Evolutionary conservation across 2,797 vertebrate genomes (phyloP).

Genomic region (Tinamus major): DNA sequence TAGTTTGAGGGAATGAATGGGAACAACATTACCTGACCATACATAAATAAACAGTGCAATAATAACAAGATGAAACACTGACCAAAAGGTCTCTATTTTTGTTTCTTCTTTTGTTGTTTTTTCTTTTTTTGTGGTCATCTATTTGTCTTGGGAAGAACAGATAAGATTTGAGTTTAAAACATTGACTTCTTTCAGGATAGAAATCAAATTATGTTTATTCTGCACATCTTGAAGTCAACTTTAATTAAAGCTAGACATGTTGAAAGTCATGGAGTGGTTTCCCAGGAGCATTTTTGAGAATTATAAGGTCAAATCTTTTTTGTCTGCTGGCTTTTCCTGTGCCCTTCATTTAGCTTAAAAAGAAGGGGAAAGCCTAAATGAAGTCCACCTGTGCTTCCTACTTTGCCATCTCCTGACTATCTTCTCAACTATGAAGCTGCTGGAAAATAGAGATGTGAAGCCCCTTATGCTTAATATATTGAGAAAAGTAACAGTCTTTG

Average conservation of each 20-base stretch:
- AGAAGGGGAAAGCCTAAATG: background rate
- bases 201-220: background rate
- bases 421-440: background rate
- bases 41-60: background rate
- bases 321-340: background rate
- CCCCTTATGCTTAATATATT: background rate
- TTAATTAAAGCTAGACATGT: background rate
- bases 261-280: background rate
- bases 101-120: too few relatives aligned
- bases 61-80: background rate
- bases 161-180: background rate
- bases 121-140: background rate
- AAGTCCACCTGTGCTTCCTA: background rate
- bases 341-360: background rate
- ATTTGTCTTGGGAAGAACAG: background rate
- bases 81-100: background rate
- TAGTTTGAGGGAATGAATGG: background rate
- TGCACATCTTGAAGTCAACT: background rate
- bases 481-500: background rate
- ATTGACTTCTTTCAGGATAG: background rate
- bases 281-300: background rate
- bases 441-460: background rate
- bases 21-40: background rate
- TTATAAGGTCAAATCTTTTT: background rate
- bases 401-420: background rate